These are phyloP conservation scores for Pheucticus melanocephalus DNA, from an alignment of 2,113 vertebrate genomes.

Conservation along the genomic window DNA sequence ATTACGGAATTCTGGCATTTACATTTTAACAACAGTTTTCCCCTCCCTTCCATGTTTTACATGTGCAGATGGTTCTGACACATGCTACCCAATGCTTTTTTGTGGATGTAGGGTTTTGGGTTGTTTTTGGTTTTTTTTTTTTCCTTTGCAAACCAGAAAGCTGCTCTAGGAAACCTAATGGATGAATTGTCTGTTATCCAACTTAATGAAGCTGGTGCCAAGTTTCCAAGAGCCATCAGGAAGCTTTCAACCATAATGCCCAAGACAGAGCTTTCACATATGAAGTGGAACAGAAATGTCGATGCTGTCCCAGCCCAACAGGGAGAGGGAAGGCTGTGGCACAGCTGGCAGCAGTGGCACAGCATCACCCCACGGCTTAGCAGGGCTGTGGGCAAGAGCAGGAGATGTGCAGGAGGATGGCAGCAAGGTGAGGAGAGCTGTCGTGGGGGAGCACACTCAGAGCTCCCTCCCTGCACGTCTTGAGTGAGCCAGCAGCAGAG, in stretches of 20 bases:
- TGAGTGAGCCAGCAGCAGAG: background rate
- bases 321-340: background rate
- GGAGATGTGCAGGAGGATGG: background rate
- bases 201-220: background rate
- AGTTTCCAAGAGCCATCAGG: background rate
- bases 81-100: background rate
- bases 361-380: fast-evolving
- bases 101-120: background rate
- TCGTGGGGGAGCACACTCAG: background rate
- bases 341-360: background rate
- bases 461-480: background rate
- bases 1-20: background rate
- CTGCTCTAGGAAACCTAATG: background rate
- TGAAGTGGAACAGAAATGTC: background rate
- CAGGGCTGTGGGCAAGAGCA: background rate
- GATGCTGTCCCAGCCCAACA: background rate
- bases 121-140: background rate
- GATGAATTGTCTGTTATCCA: background rate
- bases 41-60: background rate
- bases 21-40: background rate
- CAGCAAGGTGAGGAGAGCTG: background rate
- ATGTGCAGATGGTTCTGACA: constrained; percentile 17
- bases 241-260: background rate
- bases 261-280: background rate
- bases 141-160: background rate